A percentile compares a stretch with the other conserved stretches of the same genome.
Conservation (phyloP, 2,888 invertebrate species). For the Electrophaes corylata region DNA sequence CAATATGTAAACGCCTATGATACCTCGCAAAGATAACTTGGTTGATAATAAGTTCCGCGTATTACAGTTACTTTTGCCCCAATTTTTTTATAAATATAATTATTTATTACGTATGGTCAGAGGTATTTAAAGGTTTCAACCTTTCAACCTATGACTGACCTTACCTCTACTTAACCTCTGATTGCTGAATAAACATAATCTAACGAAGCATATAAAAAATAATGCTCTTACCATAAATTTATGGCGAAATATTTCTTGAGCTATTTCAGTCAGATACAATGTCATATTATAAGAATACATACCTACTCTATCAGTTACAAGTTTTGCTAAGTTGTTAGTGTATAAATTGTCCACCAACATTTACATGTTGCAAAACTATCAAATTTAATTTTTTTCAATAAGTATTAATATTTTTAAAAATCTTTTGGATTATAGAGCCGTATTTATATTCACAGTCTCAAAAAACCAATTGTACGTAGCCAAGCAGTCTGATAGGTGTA, state of each 20-base stretch:
- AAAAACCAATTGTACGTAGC: neutral
- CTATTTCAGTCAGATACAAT: neutral
- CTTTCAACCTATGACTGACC: constrained; percentile 30
- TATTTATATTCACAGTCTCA: no score
- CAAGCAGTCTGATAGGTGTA: constrained; percentile 3
- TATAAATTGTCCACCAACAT: no score
- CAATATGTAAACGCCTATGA: constrained; percentile 54
- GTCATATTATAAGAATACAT: no score
- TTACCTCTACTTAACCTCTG: constrained; percentile 34
- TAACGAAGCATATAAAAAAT: constrained; percentile 20
- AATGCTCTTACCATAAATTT: constrained; percentile 17
- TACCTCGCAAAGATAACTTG: constrained; percentile 31
- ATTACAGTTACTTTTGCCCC: constrained; percentile 25
- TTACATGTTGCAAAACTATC: no score
- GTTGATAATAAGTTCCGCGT: constrained; percentile 29
- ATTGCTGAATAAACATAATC: constrained; percentile 34
- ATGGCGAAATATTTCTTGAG: neutral
- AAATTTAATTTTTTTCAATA: no score
- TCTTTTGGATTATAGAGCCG: no score
- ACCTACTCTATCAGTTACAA: no score
- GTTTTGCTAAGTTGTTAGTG: no score
- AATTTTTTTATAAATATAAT: constrained; percentile 21
- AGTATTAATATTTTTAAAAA: no score
- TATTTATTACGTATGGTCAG: constrained; percentile 28
- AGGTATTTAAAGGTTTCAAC: constrained; percentile 32